These are phyloP conservation scores for Xiphydria camelus DNA, from an alignment of 2,888 invertebrate species.

Conservation along the genomic window DNA sequence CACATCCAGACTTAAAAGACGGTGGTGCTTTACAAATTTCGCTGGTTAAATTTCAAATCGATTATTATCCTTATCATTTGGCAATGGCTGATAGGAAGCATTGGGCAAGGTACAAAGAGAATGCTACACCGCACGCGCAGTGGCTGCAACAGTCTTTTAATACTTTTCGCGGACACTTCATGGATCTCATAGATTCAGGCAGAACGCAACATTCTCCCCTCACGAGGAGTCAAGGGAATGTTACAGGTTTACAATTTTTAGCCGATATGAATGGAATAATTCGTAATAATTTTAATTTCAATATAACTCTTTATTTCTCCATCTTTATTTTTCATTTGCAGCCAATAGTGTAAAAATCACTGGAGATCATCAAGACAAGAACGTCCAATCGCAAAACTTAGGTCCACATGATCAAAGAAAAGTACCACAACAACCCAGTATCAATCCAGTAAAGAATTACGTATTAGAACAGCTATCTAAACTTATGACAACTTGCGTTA, in stretches of 20 bases:
- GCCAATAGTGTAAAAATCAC: slow-evolving; percentile 27
- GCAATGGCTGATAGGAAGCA: slow-evolving; percentile 85
- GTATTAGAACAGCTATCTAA: slow-evolving; percentile 78
- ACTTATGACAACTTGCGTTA: slow-evolving; percentile 89
- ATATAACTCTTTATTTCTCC: background rate
- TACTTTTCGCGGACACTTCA: slow-evolving; percentile 75
- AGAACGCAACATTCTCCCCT: slow-evolving; percentile 61
- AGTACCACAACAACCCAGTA: slow-evolving; percentile 41
- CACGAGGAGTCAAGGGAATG: slow-evolving; percentile 51
- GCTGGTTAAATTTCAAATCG: slow-evolving; percentile 83
- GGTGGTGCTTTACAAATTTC: slow-evolving; percentile 94
- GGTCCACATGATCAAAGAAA: slow-evolving; percentile 41
- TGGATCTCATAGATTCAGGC: slow-evolving; percentile 74
- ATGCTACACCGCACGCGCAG: slow-evolving; percentile 76
- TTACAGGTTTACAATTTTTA: slow-evolving; percentile 29
- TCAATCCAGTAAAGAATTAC: slow-evolving; percentile 66
- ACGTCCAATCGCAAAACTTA: slow-evolving; percentile 31
- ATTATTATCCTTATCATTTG: slow-evolving; percentile 95
- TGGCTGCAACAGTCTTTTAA: slow-evolving; percentile 87
- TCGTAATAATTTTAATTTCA: background rate
- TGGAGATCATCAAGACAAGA: slow-evolving; percentile 41
- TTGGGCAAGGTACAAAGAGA: slow-evolving; percentile 84
- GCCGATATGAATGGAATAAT: slow-evolving; percentile 8
- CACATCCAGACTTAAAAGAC: slow-evolving; percentile 80
- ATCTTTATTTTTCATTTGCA: slow-evolving; percentile 8